Evolutionary conservation across 2,113 vertebrate genomes (phyloP).

Genomic region (Turdus rufiventris): DNA sequence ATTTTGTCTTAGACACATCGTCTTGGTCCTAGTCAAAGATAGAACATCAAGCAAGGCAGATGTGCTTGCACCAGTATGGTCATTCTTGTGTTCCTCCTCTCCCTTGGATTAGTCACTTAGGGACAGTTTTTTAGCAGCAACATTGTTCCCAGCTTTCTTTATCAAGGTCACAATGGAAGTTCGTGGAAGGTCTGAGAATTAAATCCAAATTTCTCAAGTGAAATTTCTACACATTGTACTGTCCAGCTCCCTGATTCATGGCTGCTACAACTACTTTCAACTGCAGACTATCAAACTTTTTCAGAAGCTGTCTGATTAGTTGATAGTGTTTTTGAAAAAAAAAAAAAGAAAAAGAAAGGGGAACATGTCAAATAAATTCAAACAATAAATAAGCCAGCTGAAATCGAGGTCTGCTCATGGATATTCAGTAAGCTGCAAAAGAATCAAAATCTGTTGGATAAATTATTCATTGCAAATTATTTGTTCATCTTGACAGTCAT

Average conservation of each 20-base stretch:
- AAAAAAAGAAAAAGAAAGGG: background rate
- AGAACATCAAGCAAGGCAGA: background rate
- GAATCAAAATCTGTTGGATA: constrained; percentile 57
- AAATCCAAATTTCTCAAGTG: background rate
- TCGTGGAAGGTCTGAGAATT: background rate
- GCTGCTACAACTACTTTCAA: background rate
- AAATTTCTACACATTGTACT: background rate
- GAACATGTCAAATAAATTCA: constrained; percentile 46
- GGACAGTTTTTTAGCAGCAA: background rate
- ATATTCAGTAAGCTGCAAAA: constrained; percentile 60
- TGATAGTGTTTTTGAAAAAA: background rate
- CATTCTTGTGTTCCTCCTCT: background rate
- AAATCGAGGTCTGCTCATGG: constrained; percentile 61
- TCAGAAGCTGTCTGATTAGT: background rate
- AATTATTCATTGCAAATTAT: constrained; percentile 67
- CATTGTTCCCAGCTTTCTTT: background rate
- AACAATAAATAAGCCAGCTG: constrained; percentile 59
- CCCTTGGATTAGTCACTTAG: background rate
- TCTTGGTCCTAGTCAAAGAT: background rate
- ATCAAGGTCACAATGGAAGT: background rate
- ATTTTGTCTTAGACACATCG: background rate
- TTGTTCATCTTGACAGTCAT: constrained; percentile 61
- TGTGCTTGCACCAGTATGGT: background rate
- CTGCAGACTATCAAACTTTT: background rate
- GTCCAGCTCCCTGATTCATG: constrained; percentile 13